phyloP scores from a whole-genome alignment of 2,113 vertebrate species.

The Felis chaus region DNA sequence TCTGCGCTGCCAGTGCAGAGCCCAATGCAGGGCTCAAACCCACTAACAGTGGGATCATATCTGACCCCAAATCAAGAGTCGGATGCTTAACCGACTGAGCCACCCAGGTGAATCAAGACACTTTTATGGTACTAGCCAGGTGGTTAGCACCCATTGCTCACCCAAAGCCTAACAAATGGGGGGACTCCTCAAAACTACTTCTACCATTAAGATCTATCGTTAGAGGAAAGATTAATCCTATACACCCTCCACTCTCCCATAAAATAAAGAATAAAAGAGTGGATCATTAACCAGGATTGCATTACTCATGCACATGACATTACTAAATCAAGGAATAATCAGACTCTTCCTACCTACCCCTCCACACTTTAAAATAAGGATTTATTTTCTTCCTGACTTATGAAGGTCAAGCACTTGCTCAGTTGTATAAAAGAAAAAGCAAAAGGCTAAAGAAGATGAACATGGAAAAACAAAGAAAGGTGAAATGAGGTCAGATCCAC shows the following conservation, averaged over 20 bases:
- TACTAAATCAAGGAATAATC: conserved; percentile 11
- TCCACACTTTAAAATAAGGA: neutral
- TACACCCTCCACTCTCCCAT: neutral
- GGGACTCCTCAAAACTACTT: neutral
- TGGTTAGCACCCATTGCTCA: neutral
- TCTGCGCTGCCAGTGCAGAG: no score
- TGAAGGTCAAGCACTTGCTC: neutral
- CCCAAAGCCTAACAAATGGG: neutral
- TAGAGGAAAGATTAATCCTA: neutral
- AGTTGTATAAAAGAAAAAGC: neutral
- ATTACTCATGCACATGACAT: neutral
- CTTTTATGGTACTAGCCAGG: neutral
- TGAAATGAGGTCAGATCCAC: neutral
- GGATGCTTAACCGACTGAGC: no score
- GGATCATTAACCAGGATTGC: neutral
- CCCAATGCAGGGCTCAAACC: no score
- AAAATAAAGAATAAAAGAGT: neutral
- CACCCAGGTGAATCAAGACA: neutral
- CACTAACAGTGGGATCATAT: no score
- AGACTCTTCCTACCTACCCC: neutral
- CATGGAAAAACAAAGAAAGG: neutral
- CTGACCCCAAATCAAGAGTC: no score
- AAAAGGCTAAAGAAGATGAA: conserved; percentile 1
- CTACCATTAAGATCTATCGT: neutral
- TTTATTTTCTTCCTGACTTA: conserved; percentile 2